A percentile compares a stretch with the other conserved stretches of the same genome.
phyloP scores from a whole-genome alignment of 2,888 invertebrate genomes.

The Operophtera brumata region DNA sequence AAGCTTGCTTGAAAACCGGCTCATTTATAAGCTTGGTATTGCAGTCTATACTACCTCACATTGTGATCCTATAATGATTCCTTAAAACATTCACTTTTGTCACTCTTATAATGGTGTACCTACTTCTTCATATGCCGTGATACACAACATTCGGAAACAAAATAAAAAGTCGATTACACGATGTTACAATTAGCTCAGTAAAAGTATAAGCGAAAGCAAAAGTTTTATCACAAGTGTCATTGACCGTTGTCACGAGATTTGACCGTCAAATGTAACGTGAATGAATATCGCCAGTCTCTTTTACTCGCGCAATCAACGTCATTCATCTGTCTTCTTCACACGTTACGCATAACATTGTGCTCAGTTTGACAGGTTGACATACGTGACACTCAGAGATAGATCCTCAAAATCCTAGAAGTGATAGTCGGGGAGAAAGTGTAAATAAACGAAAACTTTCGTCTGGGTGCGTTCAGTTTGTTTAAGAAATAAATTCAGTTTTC shows the following conservation, averaged over 20 bases:
- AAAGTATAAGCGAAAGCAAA: conserved; percentile 62
- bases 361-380: conserved; percentile 44
- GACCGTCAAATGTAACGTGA: conserved; percentile 41
- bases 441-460: conserved; percentile 58
- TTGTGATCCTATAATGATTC: too few species aligned
- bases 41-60: too few species aligned
- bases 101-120: too few species aligned
- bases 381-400: conserved; percentile 38
- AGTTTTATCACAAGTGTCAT: conserved; percentile 48
- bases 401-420: conserved; percentile 53
- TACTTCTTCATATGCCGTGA: background rate
- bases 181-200: conserved; percentile 38
- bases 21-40: too few species aligned
- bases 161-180: conserved; percentile 35
- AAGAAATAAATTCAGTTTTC: conserved; percentile 39
- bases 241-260: conserved; percentile 53
- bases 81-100: too few species aligned
- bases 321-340: conserved; percentile 36
- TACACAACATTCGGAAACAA: background rate
- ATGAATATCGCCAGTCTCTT: conserved; percentile 31
- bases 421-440: conserved; percentile 64
- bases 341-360: conserved; percentile 32
- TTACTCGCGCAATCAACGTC: conserved; percentile 31
- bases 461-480: conserved; percentile 46
- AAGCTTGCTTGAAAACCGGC: too few species aligned